Conservation (phyloP, 2,888 invertebrate genomes). For the Crepidodera aurea region DNA sequence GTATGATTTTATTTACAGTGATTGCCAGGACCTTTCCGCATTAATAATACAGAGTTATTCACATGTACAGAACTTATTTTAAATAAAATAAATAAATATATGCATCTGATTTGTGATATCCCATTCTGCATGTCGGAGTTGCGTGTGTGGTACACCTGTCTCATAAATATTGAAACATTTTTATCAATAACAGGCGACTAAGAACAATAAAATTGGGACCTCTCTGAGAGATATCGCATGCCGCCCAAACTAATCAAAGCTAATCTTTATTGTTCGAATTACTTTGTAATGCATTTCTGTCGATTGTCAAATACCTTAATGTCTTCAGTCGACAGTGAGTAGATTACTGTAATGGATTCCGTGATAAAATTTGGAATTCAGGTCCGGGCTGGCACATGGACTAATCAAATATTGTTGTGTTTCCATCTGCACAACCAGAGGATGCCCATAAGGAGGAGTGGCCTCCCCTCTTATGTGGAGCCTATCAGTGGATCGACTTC, state of each 20-base stretch:
- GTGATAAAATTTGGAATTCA: background rate
- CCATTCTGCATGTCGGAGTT: background rate
- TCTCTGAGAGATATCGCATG: slow-evolving; percentile 9
- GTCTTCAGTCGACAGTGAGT: slow-evolving; percentile 26
- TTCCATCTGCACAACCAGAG: too few species aligned
- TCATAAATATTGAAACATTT: slow-evolving; percentile 23
- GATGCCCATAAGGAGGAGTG: too few species aligned
- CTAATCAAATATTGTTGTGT: too few species aligned
- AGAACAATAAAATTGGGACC: slow-evolving; percentile 23
- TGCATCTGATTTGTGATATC: too few species aligned
- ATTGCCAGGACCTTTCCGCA: too few species aligned
- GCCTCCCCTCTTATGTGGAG: too few species aligned
- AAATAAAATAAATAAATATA: too few species aligned
- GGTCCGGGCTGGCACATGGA: background rate
- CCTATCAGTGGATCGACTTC: too few species aligned
- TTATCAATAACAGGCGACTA: slow-evolving; percentile 23
- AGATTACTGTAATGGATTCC: slow-evolving; percentile 23
- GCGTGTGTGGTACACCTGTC: slow-evolving; percentile 18
- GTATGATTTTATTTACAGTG: too few species aligned
- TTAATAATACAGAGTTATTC: too few species aligned
- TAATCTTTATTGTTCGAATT: slow-evolving; percentile 28
- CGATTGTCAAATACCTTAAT: slow-evolving; percentile 22
- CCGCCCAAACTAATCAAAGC: slow-evolving; percentile 6
- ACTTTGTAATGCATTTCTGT: slow-evolving; percentile 18
- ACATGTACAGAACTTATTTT: too few species aligned